Evolutionary conservation across 2,113 vertebrate genomes (phyloP).

Genomic region (Natator depressus): DNA sequence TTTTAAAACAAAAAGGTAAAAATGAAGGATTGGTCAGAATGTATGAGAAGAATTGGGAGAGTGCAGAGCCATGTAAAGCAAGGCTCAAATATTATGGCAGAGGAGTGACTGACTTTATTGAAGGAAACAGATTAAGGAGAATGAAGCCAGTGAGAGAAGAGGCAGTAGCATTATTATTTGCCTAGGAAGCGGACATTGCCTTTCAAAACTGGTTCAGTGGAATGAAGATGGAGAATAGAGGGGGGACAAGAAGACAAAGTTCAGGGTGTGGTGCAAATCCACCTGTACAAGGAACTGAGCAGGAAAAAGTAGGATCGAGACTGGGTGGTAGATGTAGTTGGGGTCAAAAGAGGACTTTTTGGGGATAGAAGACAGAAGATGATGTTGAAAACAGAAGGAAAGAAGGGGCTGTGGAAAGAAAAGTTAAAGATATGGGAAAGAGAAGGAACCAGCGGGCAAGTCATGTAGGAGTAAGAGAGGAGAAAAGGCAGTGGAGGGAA

Average conservation of each 20-base stretch:
- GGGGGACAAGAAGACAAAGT: background rate
- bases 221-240: background rate
- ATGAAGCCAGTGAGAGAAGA: conserved; percentile 4
- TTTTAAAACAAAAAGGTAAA: background rate
- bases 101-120: background rate
- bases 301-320: background rate
- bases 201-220: background rate
- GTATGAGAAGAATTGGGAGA: background rate
- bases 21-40: background rate
- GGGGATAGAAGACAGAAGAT: background rate
- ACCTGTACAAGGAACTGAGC: background rate
- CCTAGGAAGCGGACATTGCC: background rate
- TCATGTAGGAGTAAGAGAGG: background rate
- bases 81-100: background rate
- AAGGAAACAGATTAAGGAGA: background rate
- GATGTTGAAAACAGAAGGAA: background rate
- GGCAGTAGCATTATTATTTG: background rate
- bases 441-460: background rate
- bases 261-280: background rate
- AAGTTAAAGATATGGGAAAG: background rate
- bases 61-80: conserved; percentile 6
- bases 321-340: background rate
- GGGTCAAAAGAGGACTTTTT: background rate
- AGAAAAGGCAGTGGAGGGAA: background rate
- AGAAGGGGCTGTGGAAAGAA: background rate